These are phyloP conservation scores for Archaeoteleia sp. DNA, from an alignment of 2,888 invertebrate species.

Conservation along the genomic window DNA sequence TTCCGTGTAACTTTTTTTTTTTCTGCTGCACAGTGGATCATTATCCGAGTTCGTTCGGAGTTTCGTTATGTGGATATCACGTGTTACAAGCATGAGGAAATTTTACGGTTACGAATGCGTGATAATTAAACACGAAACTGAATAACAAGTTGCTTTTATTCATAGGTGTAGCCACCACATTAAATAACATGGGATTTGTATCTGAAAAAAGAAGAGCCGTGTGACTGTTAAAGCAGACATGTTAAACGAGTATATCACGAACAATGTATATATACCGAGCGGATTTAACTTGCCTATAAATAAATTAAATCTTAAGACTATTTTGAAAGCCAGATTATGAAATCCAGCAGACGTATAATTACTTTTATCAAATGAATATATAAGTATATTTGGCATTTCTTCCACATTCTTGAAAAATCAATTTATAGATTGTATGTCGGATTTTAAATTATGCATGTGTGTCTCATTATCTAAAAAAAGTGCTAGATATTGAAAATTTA, in stretches of 20 bases:
- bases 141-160: conserved; percentile 52
- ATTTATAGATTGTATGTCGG: too few relatives aligned
- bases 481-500: too few relatives aligned
- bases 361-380: conserved; percentile 17
- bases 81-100: conserved; percentile 35
- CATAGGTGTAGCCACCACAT: neutral
- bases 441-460: too few relatives aligned
- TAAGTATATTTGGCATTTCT: conserved; percentile 19
- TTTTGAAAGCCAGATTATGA: conserved; percentile 1
- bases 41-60: conserved; percentile 31
- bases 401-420: too few relatives aligned
- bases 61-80: conserved; percentile 33
- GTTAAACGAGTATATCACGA: neutral
- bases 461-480: too few relatives aligned
- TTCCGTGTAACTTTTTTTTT: conserved; percentile 44
- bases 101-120: conserved; percentile 39
- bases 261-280: conserved; percentile 4
- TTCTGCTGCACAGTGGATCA: conserved; percentile 38
- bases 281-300: conserved; percentile 10
- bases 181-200: conserved; percentile 17
- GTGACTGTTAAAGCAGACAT: neutral
- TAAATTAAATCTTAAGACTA: conserved; percentile 26
- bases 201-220: conserved; percentile 18
- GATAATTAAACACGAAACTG: conserved; percentile 54
- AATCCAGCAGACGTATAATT: neutral